Percentiles rank a stretch among this genome's conserved stretches.
phyloP scores from a whole-genome alignment of 2,888 invertebrate species.

The Pogonocherus hispidulus region DNA sequence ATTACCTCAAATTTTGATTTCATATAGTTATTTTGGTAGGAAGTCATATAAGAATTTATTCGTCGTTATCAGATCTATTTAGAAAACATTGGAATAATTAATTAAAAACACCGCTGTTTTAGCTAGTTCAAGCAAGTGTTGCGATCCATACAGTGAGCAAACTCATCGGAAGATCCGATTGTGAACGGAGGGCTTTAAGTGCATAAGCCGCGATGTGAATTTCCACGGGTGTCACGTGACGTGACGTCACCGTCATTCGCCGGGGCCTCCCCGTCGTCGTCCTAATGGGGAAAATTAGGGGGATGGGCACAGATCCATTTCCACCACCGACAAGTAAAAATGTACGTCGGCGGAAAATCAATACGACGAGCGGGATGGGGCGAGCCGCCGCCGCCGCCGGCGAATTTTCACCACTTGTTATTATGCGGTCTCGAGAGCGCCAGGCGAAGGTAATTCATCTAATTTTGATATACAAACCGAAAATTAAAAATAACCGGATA shows the following conservation, averaged over 20 bases:
- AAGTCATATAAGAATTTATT: too few species aligned
- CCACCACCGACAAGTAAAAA: slow-evolving; percentile 29
- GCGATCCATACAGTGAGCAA: too few species aligned
- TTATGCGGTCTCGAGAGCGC: not conserved
- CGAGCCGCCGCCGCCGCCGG: not conserved
- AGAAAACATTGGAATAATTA: too few species aligned
- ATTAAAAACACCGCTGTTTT: too few species aligned
- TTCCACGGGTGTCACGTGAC: slow-evolving; percentile 20
- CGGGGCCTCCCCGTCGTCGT: not conserved
- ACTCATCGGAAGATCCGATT: too few species aligned
- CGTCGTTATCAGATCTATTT: too few species aligned
- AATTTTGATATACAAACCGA: not conserved
- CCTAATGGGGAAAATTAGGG: slow-evolving; percentile 15
- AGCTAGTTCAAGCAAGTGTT: too few species aligned
- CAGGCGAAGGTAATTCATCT: not conserved
- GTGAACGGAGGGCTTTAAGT: too few species aligned
- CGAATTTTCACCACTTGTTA: not conserved
- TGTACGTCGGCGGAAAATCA: slow-evolving; percentile 19
- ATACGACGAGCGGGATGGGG: not conserved
- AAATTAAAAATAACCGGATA: not conserved
- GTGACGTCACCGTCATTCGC: slow-evolving; percentile 3
- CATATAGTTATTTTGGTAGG: too few species aligned
- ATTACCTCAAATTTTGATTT: too few species aligned
- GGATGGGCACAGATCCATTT: slow-evolving; percentile 12
- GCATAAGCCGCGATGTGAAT: slow-evolving; percentile 15